Base-by-base conservation (phyloP, 2,797 vertebrate species). In the Xenops minutus region DNA sequence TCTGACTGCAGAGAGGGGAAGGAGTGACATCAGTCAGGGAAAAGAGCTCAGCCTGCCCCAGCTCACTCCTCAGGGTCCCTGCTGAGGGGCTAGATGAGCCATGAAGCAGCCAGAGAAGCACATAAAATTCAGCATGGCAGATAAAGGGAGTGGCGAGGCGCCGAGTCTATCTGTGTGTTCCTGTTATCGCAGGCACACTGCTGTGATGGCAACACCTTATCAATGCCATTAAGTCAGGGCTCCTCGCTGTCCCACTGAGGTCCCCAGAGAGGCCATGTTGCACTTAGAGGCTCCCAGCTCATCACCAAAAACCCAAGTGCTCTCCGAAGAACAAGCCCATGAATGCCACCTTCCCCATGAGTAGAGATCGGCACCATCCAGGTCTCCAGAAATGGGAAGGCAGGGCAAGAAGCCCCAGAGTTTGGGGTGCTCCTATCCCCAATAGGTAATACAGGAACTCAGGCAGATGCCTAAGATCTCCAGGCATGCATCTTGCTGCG, bases 141-240 rank as follows among this genome's bases (percentile, higher is more conserved):
- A 84, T 20, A 72, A 18, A 77, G 34, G 22, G 49, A 85, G 78
- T 0, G 0, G 55, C 0, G 1, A 87, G 90, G 76, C n/a, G 1
- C 62, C 66, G 21, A 43, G 58, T 34, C 80, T 73, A 56, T 63
- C 62, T 26, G 43, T 0, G 0, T 8, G 34, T 49, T 64, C 56
- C 52, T 0, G 0, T 64, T 93, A 74, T 55, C 59, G 2, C 2
- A 1, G 52, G 19, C 30, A 17, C 0, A 0, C 29, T 51, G 85
- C 55, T 0, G 4, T 52, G 41, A 66, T 1, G 3, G 32, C 63
- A 54, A 43, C 27, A 3, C 78, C 59, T 87, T 85, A 88, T 71
- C 49, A n/a, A 22, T 6, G 0, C 14, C 1, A 0, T 44, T 36
- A 62, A 34, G 51, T 59, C 34, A 36, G 22, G 55, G 49, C 84